Base-by-base conservation (phyloP, 1,140 invertebrate genomes). In the Penaeus vannamei region DNA sequence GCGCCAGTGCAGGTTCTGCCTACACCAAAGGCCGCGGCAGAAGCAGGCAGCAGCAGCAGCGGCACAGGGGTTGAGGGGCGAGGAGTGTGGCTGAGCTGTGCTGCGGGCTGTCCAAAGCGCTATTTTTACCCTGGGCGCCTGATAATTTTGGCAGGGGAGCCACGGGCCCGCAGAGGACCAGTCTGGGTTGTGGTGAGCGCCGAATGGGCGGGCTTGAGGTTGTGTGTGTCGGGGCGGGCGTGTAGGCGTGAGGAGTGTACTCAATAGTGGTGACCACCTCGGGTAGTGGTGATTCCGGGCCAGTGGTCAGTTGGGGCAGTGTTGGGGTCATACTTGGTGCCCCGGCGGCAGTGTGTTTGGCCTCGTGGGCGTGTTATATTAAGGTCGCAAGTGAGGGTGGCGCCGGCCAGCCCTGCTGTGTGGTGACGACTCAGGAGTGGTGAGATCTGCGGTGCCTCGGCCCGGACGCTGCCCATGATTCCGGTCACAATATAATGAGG, bases 51-150 rank as follows among this genome's bases (percentile, higher is more conserved):
- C 53, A 53, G 53, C 53, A 23, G 83, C 64, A 66, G 62, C 61
- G 59, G 83, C 23, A 72, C n/a, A 62, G n/a, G 17, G 42, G 64
- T 53, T n/a, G 83, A 20, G 83, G 81, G 12, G 83, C 64, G 20
- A 46, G 23, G 61, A 29, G 64, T 23, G 61, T 22, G 36, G 59
- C n/a, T 26, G 64, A 85, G 83, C 61, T 23, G 29, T 79, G 76
- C 76, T 36, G 23, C n/a, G 29, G 53, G 53, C 53, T 53, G 53
- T 53, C 53, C 53, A 53, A 23, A 10, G 83, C 61, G 32, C 72
- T 85, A 85, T 85, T 85, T 85, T 85, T 85, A 85, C 83, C 20
- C 62, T 66, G 82, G 26, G 42, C 36, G 82, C 82, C 82, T 84
- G 82, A 84, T 84, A 84, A 84, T 85, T 72, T 85, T 85, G 83